Percentiles rank a stretch among this genome's conserved stretches.
These are phyloP conservation scores for Sebastes iracundus DNA, from an alignment of 2,797 vertebrate species.

Conservation along the genomic window DNA sequence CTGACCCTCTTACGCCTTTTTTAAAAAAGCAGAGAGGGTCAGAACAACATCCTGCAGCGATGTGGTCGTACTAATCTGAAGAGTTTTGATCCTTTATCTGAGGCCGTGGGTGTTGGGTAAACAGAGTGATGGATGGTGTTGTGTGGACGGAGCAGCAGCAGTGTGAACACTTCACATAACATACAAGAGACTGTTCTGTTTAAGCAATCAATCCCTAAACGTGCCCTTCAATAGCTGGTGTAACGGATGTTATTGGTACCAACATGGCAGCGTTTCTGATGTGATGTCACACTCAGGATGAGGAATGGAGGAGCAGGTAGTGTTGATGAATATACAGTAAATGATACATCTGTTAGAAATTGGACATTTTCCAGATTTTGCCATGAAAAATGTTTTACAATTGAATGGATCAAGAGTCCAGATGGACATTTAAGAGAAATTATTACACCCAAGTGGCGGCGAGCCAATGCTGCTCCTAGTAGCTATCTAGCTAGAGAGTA, in stretches of 20 bases:
- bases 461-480: not conserved
- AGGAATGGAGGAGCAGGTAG: not conserved
- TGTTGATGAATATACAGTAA: not conserved
- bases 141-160: not conserved
- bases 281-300: not conserved
- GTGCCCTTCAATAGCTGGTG: not conserved
- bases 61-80: not conserved
- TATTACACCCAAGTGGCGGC: not conserved
- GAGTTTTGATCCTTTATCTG: not conserved
- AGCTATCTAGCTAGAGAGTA: not conserved
- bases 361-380: not conserved
- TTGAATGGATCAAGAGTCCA: not conserved
- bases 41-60: not conserved
- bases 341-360: not conserved
- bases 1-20: not conserved
- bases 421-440: not conserved
- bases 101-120: not conserved
- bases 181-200: not conserved
- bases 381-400: not conserved
- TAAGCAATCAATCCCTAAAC: not conserved
- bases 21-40: not conserved
- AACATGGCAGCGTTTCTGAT: not conserved
- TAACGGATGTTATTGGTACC: not conserved
- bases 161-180: not conserved
- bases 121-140: not conserved